phyloP scores from a whole-genome alignment of 2,113 vertebrate species.

The Scophthalmus maximus region DNA sequence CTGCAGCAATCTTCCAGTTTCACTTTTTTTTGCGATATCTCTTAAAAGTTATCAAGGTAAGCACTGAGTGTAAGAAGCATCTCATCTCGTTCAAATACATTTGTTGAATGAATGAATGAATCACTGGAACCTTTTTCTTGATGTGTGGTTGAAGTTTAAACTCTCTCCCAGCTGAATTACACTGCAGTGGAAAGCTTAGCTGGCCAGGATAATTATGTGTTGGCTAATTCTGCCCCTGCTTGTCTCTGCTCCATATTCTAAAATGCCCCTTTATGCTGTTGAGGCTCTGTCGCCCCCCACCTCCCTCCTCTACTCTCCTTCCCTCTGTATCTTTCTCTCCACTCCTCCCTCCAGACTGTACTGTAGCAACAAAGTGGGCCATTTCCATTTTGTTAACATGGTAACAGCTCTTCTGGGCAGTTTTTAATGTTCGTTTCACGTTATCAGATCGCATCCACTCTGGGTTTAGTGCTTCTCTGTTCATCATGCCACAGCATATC shows the following conservation, averaged over 20 bases:
- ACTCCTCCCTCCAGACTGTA: conserved; percentile 10
- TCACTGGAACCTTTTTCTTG: conserved; percentile 35
- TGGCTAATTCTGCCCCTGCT: conserved; percentile 55
- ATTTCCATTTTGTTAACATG: conserved; percentile 59
- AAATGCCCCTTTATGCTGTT: conserved; percentile 33
- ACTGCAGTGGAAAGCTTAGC: conserved; percentile 69
- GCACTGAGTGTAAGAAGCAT: not conserved
- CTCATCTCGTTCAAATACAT: conserved; percentile 19
- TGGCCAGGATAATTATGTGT: conserved; percentile 67
- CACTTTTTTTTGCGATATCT: conserved; percentile 5
- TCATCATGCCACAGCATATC: conserved; percentile 2
- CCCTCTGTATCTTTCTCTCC: conserved; percentile 26
- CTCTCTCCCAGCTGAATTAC: conserved; percentile 39
- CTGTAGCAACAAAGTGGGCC: conserved; percentile 45
- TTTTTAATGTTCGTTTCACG: conserved; percentile 41
- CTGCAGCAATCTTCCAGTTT: conserved; percentile 16
- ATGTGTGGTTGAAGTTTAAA: conserved; percentile 42
- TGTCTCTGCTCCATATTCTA: conserved; percentile 54
- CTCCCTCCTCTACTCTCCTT: not conserved
- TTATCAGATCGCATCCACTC: conserved; percentile 25
- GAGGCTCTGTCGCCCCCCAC: conserved; percentile 10
- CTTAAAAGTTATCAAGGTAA: conserved; percentile 14
- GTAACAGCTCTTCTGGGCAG: conserved; percentile 46
- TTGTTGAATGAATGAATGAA: conserved; percentile 32
- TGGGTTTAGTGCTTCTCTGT: not conserved